A percentile compares a stretch with the other conserved stretches of the same genome.
phyloP scores from a whole-genome alignment of 1,140 invertebrate species.

The Bombus turneri region DNA sequence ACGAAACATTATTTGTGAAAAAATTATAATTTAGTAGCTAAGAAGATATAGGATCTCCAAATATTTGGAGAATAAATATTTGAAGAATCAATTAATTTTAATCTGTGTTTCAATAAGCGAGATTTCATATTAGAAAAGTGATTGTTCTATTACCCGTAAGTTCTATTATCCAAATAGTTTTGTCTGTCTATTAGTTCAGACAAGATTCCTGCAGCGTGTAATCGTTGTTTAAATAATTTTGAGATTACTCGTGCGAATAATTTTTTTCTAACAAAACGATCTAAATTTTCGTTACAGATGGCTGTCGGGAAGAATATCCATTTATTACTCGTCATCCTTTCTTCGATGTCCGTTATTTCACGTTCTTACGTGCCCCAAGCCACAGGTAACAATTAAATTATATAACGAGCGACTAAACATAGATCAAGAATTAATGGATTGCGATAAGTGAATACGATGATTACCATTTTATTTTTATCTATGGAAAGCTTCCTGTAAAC shows the following conservation, averaged over 20 bases:
- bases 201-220: background rate
- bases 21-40: too few species aligned
- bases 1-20: too few species aligned
- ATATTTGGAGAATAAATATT: too few species aligned
- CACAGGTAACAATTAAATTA: slow-evolving; percentile 65
- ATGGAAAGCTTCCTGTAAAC: background rate
- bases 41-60: too few species aligned
- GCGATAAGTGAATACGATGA: background rate
- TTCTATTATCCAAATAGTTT: too few species aligned
- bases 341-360: slow-evolving; percentile 73
- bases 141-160: too few species aligned
- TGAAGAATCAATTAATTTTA: too few species aligned
- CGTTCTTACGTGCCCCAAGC: slow-evolving; percentile 55
- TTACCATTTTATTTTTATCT: background rate
- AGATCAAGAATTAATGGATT: background rate
- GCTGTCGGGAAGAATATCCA: slow-evolving; percentile 72
- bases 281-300: slow-evolving; percentile 72
- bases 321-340: slow-evolving; percentile 73
- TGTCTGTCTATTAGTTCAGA: too few species aligned
- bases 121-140: too few species aligned
- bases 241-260: background rate
- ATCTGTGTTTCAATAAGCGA: too few species aligned
- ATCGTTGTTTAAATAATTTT: too few species aligned
- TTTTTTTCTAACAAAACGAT: background rate
- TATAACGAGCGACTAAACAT: background rate